Conservation (phyloP, 2,113 vertebrate species). For the Megaceryle maxima region DNA sequence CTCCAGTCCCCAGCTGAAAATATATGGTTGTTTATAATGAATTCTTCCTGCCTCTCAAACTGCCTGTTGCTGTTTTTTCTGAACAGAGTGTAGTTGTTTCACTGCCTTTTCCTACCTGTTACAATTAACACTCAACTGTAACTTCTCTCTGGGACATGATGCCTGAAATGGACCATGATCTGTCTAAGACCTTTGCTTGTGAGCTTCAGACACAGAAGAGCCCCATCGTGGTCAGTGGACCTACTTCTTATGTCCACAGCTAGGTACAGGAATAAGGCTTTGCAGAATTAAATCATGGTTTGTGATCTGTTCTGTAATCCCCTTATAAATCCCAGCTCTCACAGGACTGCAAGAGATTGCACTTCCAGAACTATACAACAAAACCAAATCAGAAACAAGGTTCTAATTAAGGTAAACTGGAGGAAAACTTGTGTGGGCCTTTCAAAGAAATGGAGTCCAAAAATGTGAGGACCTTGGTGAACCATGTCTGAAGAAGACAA, state of each 20-base stretch:
- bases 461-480: accelerated
- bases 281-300: background rate
- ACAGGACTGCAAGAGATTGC: background rate
- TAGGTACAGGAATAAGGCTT: accelerated
- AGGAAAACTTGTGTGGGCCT: background rate
- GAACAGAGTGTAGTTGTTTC: background rate
- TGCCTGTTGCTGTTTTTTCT: background rate
- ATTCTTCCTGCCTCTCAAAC: background rate
- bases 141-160: background rate
- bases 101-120: background rate
- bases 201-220: background rate
- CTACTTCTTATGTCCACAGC: background rate
- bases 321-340: background rate
- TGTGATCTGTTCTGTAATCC: background rate
- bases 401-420: background rate
- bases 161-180: background rate
- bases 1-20: background rate
- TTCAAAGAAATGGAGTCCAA: background rate
- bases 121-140: background rate
- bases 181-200: background rate
- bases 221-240: background rate
- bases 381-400: background rate
- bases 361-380: background rate
- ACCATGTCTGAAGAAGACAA: background rate
- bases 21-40: background rate